phyloP scores from a whole-genome alignment of 1,140 invertebrate species.

The Drosophila nasuta region DNA sequence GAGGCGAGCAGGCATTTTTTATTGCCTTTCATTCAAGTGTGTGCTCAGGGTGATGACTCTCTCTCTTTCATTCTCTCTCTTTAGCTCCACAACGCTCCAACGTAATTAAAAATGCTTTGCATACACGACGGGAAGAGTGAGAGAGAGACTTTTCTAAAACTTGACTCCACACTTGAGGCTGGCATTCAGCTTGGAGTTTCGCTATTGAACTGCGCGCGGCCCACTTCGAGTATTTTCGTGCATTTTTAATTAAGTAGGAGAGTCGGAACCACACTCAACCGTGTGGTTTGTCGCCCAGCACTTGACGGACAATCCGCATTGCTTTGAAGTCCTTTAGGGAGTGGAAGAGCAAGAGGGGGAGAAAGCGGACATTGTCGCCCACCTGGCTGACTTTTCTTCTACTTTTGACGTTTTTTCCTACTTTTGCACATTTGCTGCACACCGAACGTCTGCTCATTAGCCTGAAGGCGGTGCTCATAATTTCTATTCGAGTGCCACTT shows the following conservation, averaged over 20 bases:
- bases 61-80: no score
- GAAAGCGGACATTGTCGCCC: slow-evolving; percentile 47
- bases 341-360: no score
- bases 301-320: slow-evolving; percentile 15
- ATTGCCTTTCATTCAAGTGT: slow-evolving; percentile 20
- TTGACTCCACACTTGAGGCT: not conserved
- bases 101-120: slow-evolving; percentile 46
- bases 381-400: slow-evolving; percentile 11
- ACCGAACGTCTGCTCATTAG: slow-evolving; percentile 38
- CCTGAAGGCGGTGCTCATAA: slow-evolving; percentile 59
- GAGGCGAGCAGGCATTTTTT: not conserved
- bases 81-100: slow-evolving; percentile 5
- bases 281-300: slow-evolving; percentile 21
- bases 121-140: not conserved
- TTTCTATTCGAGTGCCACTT: slow-evolving; percentile 67
- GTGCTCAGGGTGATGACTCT: not conserved
- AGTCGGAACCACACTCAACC: not conserved
- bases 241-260: slow-evolving; percentile 74
- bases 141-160: not conserved
- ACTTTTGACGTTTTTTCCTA: not conserved
- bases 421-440: not conserved
- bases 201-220: slow-evolving; percentile 20
- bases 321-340: slow-evolving; percentile 22
- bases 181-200: not conserved
- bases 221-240: slow-evolving; percentile 55